phyloP scores from a whole-genome alignment of 2,113 vertebrate species.

The Podarcis cretensis region DNA sequence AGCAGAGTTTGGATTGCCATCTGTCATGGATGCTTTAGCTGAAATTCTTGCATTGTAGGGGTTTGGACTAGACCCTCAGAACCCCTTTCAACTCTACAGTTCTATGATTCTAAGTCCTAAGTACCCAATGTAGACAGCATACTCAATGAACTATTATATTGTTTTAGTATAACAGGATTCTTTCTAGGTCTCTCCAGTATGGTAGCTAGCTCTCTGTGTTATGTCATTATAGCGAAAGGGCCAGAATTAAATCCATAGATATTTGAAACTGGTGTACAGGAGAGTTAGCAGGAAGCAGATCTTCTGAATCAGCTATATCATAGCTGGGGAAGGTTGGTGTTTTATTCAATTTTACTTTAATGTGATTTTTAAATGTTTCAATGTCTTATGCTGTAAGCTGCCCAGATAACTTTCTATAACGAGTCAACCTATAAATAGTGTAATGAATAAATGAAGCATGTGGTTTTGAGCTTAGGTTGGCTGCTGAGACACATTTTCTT shows the following conservation, averaged over 20 bases:
- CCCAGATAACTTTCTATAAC: neutral
- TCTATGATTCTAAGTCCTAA: neutral
- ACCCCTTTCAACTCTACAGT: too few species aligned
- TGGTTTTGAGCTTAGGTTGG: neutral
- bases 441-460: neutral
- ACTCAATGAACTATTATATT: neutral
- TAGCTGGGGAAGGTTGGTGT: neutral
- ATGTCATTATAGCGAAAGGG: neutral
- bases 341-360: neutral
- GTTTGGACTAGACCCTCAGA: too few species aligned
- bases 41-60: too few species aligned
- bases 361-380: neutral
- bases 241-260: neutral
- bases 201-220: neutral
- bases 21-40: too few species aligned
- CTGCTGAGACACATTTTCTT: neutral
- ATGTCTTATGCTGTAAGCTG: neutral
- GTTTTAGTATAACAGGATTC: neutral
- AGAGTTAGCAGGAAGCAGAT: neutral
- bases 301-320: neutral
- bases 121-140: neutral
- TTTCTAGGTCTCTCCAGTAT: neutral
- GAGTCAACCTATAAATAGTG: neutral
- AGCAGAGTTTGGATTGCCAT: too few species aligned
- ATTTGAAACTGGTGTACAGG: neutral